Base-by-base conservation (phyloP, 2,888 invertebrate species). In the Lepidochrysops patricia region DNA sequence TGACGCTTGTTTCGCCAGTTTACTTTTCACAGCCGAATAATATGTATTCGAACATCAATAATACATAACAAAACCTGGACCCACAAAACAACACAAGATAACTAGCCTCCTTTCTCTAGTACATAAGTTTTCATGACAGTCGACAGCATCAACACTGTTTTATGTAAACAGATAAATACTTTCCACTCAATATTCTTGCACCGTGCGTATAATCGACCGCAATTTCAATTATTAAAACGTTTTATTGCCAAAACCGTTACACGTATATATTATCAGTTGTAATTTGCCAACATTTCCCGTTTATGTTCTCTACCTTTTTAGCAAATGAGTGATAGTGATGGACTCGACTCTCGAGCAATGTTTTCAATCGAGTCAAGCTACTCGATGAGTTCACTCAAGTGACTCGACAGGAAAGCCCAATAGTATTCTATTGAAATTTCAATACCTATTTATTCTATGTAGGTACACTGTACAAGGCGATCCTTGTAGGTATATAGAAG, bases 241-340 rank as follows among this genome's bases (percentile, higher is more conserved):
- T 71, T 68, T 66, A 64, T 72, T 69, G 73, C 75, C 72, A 69
- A 72, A 76, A 78, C 77, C 74, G 75, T 74, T 80, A 82, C 81
- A 82, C 82, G 80, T 82, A 82, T 82, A 82, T 78, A 13, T 72
- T 78, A 78, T 77, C 79, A 75, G 71, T 75, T 76, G 67, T 76
- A 84, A 83, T 82, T 84, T 82, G 85, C 87, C 86, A 87, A 87
- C 82, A 84, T 82, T 84, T 84, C 79, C 82, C 73, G 75, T 77
- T 82, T 78, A 76, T 76, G 68, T 74, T 65, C 65, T 66, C 65
- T 60, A 74, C 77, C 79, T 81, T 84, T 84, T 82, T 79, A 80
- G 77, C 78, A 80, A 81, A 72, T 73, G 77, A 79, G 77, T 75
- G 81, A n/a, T n/a, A n/a, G n/a, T n/a, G n/a, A n/a, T n/a, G n/a